Conservation (phyloP, 2,797 vertebrate genomes). For the Ptychadena robeensis region DNA sequence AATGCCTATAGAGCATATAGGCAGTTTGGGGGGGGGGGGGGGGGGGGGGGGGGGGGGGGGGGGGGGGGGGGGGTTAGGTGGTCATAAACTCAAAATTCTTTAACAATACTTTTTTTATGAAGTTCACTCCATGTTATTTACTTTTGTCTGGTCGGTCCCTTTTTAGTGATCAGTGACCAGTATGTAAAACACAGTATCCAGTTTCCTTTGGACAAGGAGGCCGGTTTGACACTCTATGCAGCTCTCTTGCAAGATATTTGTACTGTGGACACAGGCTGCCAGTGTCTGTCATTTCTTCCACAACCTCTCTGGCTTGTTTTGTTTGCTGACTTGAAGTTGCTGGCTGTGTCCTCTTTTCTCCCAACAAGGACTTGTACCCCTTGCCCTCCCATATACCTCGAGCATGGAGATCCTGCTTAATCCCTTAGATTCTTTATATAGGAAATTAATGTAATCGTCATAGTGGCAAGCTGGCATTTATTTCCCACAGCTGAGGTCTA, state of each 20-base stretch:
- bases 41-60: too few species aligned
- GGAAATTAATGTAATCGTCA: slow-evolving; percentile 74
- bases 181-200: slow-evolving; percentile 70
- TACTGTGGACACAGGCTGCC: slow-evolving; percentile 76
- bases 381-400: slow-evolving; percentile 70
- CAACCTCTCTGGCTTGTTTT: slow-evolving; percentile 43
- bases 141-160: background rate
- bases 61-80: background rate
- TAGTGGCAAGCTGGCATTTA: slow-evolving; percentile 72
- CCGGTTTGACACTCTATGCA: slow-evolving; percentile 55
- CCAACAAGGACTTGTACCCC: slow-evolving; percentile 63
- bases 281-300: slow-evolving; percentile 77
- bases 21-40: too few species aligned
- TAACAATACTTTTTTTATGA: background rate
- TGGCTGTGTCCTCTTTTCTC: slow-evolving; percentile 58
- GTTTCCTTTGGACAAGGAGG: slow-evolving; percentile 65
- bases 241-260: slow-evolving; percentile 70
- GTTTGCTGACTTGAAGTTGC: slow-evolving; percentile 36
- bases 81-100: background rate
- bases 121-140: slow-evolving; percentile 7
- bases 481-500: slow-evolving; percentile 73
- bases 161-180: slow-evolving; percentile 25
- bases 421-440: slow-evolving; percentile 81
- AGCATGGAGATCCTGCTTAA: slow-evolving; percentile 75
- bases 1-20: too few species aligned